Evolutionary conservation across 1,140 invertebrate species (phyloP).

Genomic region (Callitettix versicolor): DNA sequence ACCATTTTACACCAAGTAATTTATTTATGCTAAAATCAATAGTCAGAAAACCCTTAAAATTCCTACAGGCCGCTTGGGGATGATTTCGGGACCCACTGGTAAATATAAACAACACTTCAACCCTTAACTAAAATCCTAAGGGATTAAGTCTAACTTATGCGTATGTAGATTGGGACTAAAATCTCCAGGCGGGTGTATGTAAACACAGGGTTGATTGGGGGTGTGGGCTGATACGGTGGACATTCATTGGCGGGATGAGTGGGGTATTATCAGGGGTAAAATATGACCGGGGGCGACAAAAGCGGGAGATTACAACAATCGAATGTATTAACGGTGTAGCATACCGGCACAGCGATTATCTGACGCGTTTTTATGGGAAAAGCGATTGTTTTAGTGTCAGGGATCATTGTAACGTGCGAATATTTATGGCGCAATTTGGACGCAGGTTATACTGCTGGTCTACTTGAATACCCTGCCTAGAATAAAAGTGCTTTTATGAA

Average conservation of each 20-base stretch:
- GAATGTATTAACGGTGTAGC: background rate
- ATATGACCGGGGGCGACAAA: background rate
- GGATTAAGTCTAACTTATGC: background rate
- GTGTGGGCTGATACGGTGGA: background rate
- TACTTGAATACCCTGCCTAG: too few species aligned
- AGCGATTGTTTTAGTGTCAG: too few species aligned
- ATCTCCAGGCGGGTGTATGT: background rate
- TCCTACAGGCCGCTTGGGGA: background rate
- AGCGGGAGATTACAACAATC: background rate
- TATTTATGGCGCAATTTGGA: too few species aligned
- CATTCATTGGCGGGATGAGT: background rate
- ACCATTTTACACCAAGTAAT: background rate
- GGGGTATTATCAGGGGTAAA: background rate
- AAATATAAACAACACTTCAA: background rate
- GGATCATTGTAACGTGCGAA: too few species aligned
- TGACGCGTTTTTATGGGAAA: too few species aligned
- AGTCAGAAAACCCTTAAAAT: background rate
- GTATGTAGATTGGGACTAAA: background rate
- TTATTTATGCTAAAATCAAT: background rate
- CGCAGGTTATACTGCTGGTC: too few species aligned
- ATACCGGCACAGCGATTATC: background rate
- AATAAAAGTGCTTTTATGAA: too few species aligned
- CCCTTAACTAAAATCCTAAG: background rate
- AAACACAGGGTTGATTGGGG: background rate
- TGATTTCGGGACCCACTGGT: background rate